These are phyloP conservation scores for Carposina sasakii DNA, from an alignment of 1,140 invertebrate species.

Conservation along the genomic window DNA sequence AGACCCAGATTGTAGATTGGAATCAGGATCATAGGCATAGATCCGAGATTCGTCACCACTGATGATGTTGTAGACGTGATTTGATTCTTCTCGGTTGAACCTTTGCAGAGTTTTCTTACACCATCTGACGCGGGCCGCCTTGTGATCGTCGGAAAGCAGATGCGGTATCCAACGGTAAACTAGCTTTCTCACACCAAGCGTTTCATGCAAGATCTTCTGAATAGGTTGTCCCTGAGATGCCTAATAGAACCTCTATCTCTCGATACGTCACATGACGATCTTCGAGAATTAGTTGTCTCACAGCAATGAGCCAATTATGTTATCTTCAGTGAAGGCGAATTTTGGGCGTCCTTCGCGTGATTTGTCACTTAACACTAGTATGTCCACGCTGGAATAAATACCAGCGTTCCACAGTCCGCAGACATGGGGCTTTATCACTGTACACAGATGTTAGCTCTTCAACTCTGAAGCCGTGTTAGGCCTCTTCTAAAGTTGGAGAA, in stretches of 20 bases:
- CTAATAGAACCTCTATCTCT: conserved; percentile 3
- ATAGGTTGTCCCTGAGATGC: conserved; percentile 5
- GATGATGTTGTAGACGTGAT: conserved; percentile 21
- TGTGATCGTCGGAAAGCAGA: conserved; percentile 18
- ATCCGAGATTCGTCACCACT: conserved; percentile 28
- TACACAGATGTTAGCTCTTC: not conserved
- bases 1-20: no score
- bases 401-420: not conserved
- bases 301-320: conserved; percentile 7
- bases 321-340: conserved; percentile 1
- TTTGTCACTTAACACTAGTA: conserved; percentile 1
- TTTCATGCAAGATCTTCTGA: conserved; percentile 1
- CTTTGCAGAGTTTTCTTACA: conserved; percentile 22
- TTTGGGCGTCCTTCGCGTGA: conserved; percentile 6
- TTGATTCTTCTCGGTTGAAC: conserved; percentile 21
- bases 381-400: not conserved
- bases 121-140: no score
- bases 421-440: no score
- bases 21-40: conserved; percentile 28
- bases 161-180: conserved; percentile 19
- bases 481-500: not conserved
- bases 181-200: conserved; percentile 6
- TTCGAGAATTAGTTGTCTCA: conserved; percentile 3
- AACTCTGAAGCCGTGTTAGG: not conserved
- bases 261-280: conserved; percentile 8